These are phyloP conservation scores for Amniataba percoides DNA, from an alignment of 2,797 vertebrate genomes.

Conservation along the genomic window DNA sequence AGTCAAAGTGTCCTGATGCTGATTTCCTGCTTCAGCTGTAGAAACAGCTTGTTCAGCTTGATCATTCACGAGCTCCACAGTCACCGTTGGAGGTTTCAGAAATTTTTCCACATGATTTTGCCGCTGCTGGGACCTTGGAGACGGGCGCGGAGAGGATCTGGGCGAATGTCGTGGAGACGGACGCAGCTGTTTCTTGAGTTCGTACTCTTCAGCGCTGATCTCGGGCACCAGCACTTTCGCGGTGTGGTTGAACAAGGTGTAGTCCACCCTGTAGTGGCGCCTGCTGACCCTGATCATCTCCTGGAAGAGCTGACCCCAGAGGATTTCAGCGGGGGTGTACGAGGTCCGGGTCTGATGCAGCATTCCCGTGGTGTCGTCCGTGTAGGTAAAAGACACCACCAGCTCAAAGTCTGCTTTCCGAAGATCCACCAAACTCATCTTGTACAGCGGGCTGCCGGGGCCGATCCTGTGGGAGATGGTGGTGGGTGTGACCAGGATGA, in stretches of 20 bases:
- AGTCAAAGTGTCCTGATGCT: slow-evolving; percentile 40
- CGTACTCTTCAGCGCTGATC: slow-evolving; percentile 90
- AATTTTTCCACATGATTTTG: slow-evolving; percentile 29
- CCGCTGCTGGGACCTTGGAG: slow-evolving; percentile 1
- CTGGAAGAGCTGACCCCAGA: slow-evolving; percentile 95
- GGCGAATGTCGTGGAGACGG: slow-evolving; percentile 41
- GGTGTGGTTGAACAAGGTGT: slow-evolving; percentile 92
- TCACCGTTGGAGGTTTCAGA: slow-evolving; percentile 58
- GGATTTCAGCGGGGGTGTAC: slow-evolving; percentile 91
- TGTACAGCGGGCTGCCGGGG: slow-evolving; percentile 89
- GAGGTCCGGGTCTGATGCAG: slow-evolving; percentile 96
- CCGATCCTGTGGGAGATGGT: slow-evolving; percentile 91
- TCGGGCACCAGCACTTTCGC: slow-evolving; percentile 89
- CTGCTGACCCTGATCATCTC: slow-evolving; percentile 90
- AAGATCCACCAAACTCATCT: slow-evolving; percentile 87
- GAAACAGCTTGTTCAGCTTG: slow-evolving; percentile 26
- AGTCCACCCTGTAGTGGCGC: slow-evolving; percentile 92
- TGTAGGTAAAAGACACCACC: slow-evolving; percentile 95
- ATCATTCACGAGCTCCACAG: slow-evolving; percentile 67
- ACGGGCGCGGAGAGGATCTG: not conserved
- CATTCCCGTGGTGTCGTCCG: slow-evolving; percentile 93
- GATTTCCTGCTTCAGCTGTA: slow-evolving; percentile 29
- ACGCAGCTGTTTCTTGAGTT: slow-evolving; percentile 83
- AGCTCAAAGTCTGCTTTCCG: slow-evolving; percentile 92
- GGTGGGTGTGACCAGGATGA: slow-evolving; percentile 91